Evolutionary conservation across 2,113 vertebrate species (phyloP).

Genomic region (Cariama cristata): DNA sequence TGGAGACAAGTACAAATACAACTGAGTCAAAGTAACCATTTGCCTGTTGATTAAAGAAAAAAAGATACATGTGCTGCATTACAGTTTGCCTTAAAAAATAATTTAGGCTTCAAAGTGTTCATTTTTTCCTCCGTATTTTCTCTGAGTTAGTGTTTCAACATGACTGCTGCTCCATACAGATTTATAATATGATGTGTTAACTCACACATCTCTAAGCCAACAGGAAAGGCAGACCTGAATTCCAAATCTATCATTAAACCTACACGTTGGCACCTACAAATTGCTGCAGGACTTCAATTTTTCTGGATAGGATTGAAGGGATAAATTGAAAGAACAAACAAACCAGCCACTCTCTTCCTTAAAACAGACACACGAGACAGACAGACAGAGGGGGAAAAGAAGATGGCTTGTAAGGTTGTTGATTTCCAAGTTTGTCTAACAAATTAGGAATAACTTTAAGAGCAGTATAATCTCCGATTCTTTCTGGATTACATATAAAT

Average conservation of each 20-base stretch:
- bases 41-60: neutral
- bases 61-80: neutral
- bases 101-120: neutral
- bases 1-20: conserved; percentile 13
- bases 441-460: neutral
- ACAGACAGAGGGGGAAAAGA: fast-evolving
- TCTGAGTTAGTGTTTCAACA: neutral
- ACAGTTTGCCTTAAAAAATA: neutral
- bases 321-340: conserved; percentile 3
- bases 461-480: neutral
- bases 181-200: conserved; percentile 19
- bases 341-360: neutral
- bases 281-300: neutral
- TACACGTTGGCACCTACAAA: neutral
- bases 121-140: neutral
- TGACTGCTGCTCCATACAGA: neutral
- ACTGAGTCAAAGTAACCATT: conserved; percentile 11
- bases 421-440: neutral
- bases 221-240: conserved; percentile 17
- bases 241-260: conserved; percentile 44
- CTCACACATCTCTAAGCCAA: neutral
- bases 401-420: neutral
- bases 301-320: neutral
- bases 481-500: neutral
- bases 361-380: neutral